Conservation (phyloP, 2,113 vertebrate species). For the Cephalopterus ornatus region DNA sequence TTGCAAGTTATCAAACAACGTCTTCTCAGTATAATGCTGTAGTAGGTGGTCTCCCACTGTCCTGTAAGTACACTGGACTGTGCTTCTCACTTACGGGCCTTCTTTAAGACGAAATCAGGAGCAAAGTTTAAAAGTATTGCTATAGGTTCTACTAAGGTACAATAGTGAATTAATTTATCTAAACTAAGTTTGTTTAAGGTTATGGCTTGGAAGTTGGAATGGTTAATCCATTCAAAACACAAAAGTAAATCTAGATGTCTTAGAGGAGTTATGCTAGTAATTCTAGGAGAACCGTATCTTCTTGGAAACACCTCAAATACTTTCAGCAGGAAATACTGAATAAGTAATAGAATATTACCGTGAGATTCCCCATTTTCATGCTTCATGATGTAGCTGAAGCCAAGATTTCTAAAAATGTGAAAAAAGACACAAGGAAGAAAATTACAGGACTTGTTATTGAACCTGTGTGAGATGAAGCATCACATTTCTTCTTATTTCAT, state of each 20-base stretch:
- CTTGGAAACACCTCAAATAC: neutral
- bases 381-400: neutral
- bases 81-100: neutral
- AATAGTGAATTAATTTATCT: neutral
- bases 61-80: conserved; percentile 66
- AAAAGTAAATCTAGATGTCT: neutral
- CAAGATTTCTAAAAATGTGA: neutral
- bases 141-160: neutral
- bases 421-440: neutral
- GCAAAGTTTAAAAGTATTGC: neutral
- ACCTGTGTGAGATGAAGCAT: neutral
- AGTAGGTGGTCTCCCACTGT: conserved; percentile 36
- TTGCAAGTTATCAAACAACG: conserved; percentile 73
- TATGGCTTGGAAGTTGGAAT: neutral
- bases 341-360: neutral
- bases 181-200: neutral
- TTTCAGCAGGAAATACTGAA: neutral
- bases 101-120: neutral
- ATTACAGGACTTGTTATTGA: neutral
- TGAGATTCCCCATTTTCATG: neutral
- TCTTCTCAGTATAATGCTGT: conserved; percentile 77
- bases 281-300: neutral
- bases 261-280: neutral
- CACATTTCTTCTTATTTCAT: neutral
- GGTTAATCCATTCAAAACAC: neutral